A percentile compares a stretch with the other conserved stretches of the same genome.
Evolutionary conservation across 2,888 invertebrate genomes (phyloP).

Genomic region (Leptinotarsa haldemani): DNA sequence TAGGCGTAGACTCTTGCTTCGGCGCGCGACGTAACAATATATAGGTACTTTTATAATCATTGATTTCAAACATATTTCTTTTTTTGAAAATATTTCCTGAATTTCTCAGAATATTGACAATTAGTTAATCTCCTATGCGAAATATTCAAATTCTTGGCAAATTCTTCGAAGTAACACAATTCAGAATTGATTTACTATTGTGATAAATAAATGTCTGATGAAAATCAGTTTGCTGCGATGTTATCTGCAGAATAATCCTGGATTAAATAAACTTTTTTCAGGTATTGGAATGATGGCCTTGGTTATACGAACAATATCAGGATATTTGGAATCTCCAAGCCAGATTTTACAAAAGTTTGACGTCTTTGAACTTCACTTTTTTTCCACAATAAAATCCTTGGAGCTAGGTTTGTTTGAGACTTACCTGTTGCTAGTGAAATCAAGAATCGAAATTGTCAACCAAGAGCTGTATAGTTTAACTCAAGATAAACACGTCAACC

Average conservation of each 20-base stretch:
- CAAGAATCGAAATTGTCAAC: conserved; percentile 9
- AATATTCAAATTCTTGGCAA: too few relatives aligned
- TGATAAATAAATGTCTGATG: background rate
- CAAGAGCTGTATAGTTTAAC: background rate
- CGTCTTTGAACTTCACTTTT: background rate
- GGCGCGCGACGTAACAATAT: too few relatives aligned
- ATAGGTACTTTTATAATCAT: too few relatives aligned
- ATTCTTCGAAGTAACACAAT: too few relatives aligned
- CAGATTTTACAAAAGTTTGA: background rate
- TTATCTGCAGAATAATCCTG: background rate
- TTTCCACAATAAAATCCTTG: background rate
- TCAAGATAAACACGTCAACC: background rate
- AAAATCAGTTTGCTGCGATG: background rate
- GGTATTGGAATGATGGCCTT: background rate
- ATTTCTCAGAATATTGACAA: too few relatives aligned
- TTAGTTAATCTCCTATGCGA: too few relatives aligned
- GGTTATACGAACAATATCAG: background rate
- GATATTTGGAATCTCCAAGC: background rate
- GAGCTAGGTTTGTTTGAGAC: background rate
- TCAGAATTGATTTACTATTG: background rate
- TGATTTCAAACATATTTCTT: too few relatives aligned
- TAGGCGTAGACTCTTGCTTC: too few relatives aligned
- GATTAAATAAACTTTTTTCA: background rate
- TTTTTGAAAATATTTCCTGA: too few relatives aligned
- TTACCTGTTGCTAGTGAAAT: conserved; percentile 5